Percentiles rank a stretch among this genome's conserved stretches.
Conservation (phyloP, 2,888 invertebrate species). For the Acleris holmiana region DNA sequence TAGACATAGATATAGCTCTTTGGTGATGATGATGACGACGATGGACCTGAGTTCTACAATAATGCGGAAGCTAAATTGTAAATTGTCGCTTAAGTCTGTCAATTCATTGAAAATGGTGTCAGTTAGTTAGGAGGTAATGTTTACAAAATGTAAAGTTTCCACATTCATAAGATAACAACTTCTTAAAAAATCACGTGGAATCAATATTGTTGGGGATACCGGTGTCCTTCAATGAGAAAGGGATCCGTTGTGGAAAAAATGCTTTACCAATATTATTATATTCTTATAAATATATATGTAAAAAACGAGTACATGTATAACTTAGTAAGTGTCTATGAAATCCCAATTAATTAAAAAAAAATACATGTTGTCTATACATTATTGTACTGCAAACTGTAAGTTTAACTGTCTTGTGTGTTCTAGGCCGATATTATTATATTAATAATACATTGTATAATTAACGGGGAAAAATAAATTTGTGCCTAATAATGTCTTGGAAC, state of each 20-base stretch:
- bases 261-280: conserved; percentile 82
- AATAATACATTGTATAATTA: conserved; percentile 51
- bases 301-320: conserved; percentile 75
- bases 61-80: conserved; percentile 56
- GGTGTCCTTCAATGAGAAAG: conserved; percentile 73
- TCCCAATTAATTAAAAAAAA: conserved; percentile 66
- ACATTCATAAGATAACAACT: conserved; percentile 68
- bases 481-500: conserved; percentile 73
- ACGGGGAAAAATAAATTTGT: conserved; percentile 69
- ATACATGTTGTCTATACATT: conserved; percentile 69
- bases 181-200: conserved; percentile 67
- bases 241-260: conserved; percentile 82
- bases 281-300: conserved; percentile 84
- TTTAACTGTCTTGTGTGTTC: conserved; percentile 72
- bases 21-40: conserved; percentile 4
- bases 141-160: conserved; percentile 56
- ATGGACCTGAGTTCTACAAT: conserved; percentile 59
- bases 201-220: conserved; percentile 69
- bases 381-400: conserved; percentile 57
- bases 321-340: conserved; percentile 81
- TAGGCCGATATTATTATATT: conserved; percentile 62
- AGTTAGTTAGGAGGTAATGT: conserved; percentile 70
- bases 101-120: conserved; percentile 80
- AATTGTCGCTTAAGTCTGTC: conserved; percentile 69
- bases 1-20: not conserved